Evolutionary conservation across 2,797 vertebrate genomes (phyloP), one percentile per base, ranked within the genome.

Genomic region (Taenioides sp.): DNA sequence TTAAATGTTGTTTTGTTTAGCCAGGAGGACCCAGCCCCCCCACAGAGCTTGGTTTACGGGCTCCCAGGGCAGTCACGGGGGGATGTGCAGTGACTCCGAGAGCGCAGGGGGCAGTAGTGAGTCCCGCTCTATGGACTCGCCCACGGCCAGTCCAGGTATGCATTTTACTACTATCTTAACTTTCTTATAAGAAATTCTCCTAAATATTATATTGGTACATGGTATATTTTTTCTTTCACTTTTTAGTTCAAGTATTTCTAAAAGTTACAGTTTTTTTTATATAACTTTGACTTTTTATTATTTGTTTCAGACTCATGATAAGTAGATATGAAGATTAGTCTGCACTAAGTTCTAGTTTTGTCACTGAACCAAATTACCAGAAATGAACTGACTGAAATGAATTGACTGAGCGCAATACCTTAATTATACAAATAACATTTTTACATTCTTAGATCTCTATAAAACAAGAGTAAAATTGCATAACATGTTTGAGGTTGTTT

Each of bases 71-170:
- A 91, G 88, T 72, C 91, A 92, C 67, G 93, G 95, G 16, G 96
- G 97, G 74, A 98, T 99, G 97, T 97, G 97, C 88, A 99, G 98
- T 58, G 98, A 99, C 84, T 98, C 97, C 0, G 98, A 99, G 90
- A 99, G 98, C 3, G 98, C 96, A 0, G 98, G 97, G 52, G 97
- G 97, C 76, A 99, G 98, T 94, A 99, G 98, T 0, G 98, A 99
- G 87, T 98, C 97, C 2, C 92, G 97, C 55, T 99, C 97, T 72
- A 95, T 99, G 95, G 98, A 99, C 91, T 99, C 98, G 9, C 98
- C 98, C 28, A 97, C 96, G 16, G 95, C 97, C 80, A 99, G 98
- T 89, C 98, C 98, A 96, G 97, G 98, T 98, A 94, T 20, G 65
- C 72, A 31, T n/a, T 64, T 72, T 73, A 11, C 65, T 27, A 31